These are phyloP conservation scores for Holotrichia oblita DNA, from an alignment of 1,140 invertebrate genomes.

Conservation along the genomic window DNA sequence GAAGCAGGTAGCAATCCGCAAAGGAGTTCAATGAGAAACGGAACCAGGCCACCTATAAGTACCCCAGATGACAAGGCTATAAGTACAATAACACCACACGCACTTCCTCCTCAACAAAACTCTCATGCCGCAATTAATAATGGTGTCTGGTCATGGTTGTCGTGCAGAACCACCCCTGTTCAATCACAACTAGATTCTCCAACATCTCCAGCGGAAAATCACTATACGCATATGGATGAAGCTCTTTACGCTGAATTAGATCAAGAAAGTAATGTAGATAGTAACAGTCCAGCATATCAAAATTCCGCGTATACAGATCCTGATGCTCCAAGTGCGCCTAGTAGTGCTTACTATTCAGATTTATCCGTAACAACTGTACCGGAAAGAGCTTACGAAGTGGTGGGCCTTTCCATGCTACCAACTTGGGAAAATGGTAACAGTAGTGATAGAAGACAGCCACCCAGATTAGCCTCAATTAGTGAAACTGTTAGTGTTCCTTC, in stretches of 20 bases:
- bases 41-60: constrained; percentile 51
- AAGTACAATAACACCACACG: constrained; percentile 48
- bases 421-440: constrained; percentile 56
- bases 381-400: constrained; percentile 67
- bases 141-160: constrained; percentile 74
- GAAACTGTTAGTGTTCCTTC: constrained; percentile 69
- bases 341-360: constrained; percentile 77
- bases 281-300: constrained; percentile 72
- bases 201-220: constrained; percentile 69
- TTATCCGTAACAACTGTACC: constrained; percentile 65
- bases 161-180: constrained; percentile 62
- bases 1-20: not conserved
- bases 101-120: constrained; percentile 45
- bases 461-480: constrained; percentile 72
- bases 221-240: constrained; percentile 77
- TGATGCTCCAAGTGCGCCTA: constrained; percentile 73
- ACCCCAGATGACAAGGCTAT: constrained; percentile 55
- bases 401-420: constrained; percentile 62
- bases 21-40: constrained; percentile 32
- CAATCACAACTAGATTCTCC: constrained; percentile 62
- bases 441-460: constrained; percentile 57
- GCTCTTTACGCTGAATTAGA: constrained; percentile 76
- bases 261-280: constrained; percentile 61
- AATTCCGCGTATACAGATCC: constrained; percentile 76
- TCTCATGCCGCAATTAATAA: constrained; percentile 57